Base-by-base conservation (phyloP, 2,888 invertebrate genomes). In the Melieria crassipennis region DNA sequence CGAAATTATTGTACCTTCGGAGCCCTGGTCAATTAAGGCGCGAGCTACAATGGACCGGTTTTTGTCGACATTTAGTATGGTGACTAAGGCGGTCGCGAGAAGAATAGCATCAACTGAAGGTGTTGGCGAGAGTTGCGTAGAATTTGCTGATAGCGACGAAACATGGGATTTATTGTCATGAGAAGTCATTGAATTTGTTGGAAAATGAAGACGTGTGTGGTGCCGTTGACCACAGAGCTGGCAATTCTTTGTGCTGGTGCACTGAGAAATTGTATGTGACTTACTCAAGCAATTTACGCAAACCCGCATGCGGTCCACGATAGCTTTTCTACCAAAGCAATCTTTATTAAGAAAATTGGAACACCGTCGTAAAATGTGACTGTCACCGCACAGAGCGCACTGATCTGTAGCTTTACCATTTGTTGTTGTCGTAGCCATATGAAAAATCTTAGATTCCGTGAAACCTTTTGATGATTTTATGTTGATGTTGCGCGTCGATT, bases 1-100 rank as follows among this genome's bases (percentile, higher is more conserved):
- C 10, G 72, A 69, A 11, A 72, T 65, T 30, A 65, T 43, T n/a
- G 65, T 67, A 4, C 60, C 68, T 60, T 65, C 68, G 4, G 69
- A 72, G 10, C 72, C 68, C 47, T 68, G 65, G 48, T 72, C 72
- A 7, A 71, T 58, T 3, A 71, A 57, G 10, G 71, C 71, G 55
- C 42, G n/a, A 7, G 65, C 13, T 13, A 63, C 9, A n/a, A 11
- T 46, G 5, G 64, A 60, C 13, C 65, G 55, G n/a, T 50, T 43
- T 7, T 63, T 58, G 57, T 11, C 30, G 56, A 65, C 69, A 57
- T 60, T 72, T 7, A 10, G 10, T 16, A 68, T 16, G 0, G 48
- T 11, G 11, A 68, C 55, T 13, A 68, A 45, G 13, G 62, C 57
- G 1, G 65, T 69, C 6, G 65, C 69, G 5, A 72, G 65, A 11